A percentile compares a stretch with the other conserved stretches of the same genome.
Conservation (phyloP, 2,113 vertebrate genomes). For the Entelurus aequoreus region DNA sequence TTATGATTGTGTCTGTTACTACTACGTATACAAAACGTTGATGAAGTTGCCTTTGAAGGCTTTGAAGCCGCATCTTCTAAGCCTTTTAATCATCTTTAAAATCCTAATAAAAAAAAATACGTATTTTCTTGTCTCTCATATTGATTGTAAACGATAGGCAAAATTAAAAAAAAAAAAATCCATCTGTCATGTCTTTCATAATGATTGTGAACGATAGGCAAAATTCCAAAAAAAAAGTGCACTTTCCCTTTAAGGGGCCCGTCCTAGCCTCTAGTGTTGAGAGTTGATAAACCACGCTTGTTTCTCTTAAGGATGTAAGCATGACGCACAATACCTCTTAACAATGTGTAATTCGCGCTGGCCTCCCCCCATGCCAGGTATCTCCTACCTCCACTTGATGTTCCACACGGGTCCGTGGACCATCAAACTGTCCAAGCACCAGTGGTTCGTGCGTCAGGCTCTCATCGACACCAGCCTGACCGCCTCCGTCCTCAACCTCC, state of each 20-base stretch:
- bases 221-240: too few relatives aligned
- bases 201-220: too few relatives aligned
- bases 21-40: too few relatives aligned
- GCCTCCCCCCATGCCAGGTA: constrained; percentile 50
- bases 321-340: not conserved
- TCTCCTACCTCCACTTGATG: constrained; percentile 92
- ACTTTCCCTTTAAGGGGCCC: not conserved
- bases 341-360: not conserved
- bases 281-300: not conserved
- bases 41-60: too few relatives aligned
- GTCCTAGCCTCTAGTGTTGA: not conserved
- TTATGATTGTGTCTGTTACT: too few relatives aligned
- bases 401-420: constrained; percentile 95
- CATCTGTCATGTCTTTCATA: too few relatives aligned
- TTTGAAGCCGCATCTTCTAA: too few relatives aligned
- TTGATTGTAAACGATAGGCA: too few relatives aligned
- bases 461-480: constrained; percentile 92
- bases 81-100: too few relatives aligned
- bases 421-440: constrained; percentile 72
- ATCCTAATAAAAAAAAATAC: too few relatives aligned
- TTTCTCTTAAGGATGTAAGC: not conserved
- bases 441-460: constrained; percentile 91
- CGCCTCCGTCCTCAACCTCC: constrained; percentile 86
- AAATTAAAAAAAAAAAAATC: too few relatives aligned
- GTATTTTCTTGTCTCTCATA: too few relatives aligned